Conservation (phyloP, 2,888 invertebrate species). For the Athrips mouffetella region DNA sequence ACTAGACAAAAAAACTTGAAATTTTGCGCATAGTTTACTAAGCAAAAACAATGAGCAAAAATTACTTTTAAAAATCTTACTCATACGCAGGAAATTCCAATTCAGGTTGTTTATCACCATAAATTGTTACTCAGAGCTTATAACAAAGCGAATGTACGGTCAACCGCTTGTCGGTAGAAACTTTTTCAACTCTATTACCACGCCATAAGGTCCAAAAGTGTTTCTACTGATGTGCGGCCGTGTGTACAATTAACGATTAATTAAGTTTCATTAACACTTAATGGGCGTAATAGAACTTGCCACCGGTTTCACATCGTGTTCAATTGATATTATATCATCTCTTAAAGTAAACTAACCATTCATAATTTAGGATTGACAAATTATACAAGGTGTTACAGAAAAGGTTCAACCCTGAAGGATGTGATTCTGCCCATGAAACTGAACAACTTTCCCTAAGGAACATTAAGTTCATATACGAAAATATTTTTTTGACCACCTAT, state of each 20-base stretch:
- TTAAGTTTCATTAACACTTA: slow-evolving; percentile 61
- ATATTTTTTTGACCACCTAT: too few species aligned
- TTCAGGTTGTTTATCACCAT: background rate
- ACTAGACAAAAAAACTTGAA: too few species aligned
- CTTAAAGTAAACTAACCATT: background rate
- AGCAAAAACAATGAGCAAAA: background rate
- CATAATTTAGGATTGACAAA: too few species aligned
- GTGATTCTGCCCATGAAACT: too few species aligned
- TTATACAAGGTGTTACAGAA: too few species aligned
- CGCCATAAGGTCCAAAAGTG: too few species aligned
- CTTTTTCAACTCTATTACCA: too few species aligned
- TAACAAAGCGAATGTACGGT: slow-evolving; percentile 26
- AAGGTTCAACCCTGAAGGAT: too few species aligned
- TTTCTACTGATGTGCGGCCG: too few species aligned
- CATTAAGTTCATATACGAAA: too few species aligned
- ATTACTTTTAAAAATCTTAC: background rate
- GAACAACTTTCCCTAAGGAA: too few species aligned
- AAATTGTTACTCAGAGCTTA: slow-evolving; percentile 15
- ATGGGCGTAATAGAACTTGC: slow-evolving; percentile 46
- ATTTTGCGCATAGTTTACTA: background rate
- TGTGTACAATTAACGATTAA: slow-evolving; percentile 45
- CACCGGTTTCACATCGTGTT: slow-evolving; percentile 25
- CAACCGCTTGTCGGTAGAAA: too few species aligned
- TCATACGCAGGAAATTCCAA: slow-evolving; percentile 2
- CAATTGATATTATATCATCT: slow-evolving; percentile 10